A percentile compares a stretch with the other conserved stretches of the same genome.
These are phyloP conservation scores for Mormyrus lacerda DNA, from an alignment of 2,113 vertebrate genomes.

Conservation along the genomic window DNA sequence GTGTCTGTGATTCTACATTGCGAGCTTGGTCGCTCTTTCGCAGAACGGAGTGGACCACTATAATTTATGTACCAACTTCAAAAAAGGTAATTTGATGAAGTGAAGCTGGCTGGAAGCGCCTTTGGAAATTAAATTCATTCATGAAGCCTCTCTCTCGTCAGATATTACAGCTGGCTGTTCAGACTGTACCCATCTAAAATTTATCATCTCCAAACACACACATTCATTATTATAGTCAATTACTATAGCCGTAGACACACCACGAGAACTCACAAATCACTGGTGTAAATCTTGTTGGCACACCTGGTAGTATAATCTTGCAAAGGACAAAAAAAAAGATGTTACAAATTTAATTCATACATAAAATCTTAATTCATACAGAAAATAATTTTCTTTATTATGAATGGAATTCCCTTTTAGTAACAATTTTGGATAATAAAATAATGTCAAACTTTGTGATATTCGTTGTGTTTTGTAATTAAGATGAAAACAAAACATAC, in stretches of 20 bases:
- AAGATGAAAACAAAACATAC: neutral
- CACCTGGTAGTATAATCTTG: neutral
- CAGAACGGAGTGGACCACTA: neutral
- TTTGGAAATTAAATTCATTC: constrained; percentile 25
- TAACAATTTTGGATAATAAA: neutral
- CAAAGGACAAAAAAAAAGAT: neutral
- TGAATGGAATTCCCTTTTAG: neutral
- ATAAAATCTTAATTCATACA: neutral
- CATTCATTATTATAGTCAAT: neutral
- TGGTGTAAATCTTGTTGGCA: neutral
- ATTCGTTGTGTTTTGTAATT: neutral
- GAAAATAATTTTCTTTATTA: neutral
- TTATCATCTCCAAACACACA: neutral
- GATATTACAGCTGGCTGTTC: neutral
- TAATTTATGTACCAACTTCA: neutral
- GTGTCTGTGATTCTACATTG: neutral
- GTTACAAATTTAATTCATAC: neutral
- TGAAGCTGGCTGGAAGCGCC: constrained; percentile 5
- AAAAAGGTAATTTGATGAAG: constrained; percentile 19
- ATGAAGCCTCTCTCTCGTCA: constrained; percentile 11
- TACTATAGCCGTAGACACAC: neutral
- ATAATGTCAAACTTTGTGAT: neutral
- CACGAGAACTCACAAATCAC: neutral
- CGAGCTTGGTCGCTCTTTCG: neutral
- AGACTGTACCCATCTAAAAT: neutral